These are phyloP conservation scores for Zoanthus gigantus DNA, from an alignment of 92 coral and sea anemone genomes.

Conservation along the genomic window DNA sequence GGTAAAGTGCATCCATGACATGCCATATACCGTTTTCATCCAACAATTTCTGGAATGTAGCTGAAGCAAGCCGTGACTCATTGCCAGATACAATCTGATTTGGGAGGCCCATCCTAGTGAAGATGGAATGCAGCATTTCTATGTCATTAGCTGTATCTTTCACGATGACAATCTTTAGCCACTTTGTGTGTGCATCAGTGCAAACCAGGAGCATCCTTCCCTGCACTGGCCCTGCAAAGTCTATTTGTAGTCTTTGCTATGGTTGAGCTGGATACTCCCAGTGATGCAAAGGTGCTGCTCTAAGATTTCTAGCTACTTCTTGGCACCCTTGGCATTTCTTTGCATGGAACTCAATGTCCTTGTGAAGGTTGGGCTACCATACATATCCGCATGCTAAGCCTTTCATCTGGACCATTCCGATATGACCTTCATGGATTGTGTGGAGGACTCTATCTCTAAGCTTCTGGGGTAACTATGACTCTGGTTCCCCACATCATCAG, in stretches of 20 bases:
- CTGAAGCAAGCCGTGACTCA: no score
- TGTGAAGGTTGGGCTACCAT: neutral
- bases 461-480: constrained; percentile 50
- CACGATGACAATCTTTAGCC: constrained; percentile 21
- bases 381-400: neutral
- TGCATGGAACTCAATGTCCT: neutral
- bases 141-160: constrained; percentile 42
- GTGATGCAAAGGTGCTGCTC: no score
- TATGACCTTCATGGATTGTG: neutral
- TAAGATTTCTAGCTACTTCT: neutral
- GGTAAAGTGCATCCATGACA: neutral
- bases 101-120: constrained; percentile 36
- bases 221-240: no score
- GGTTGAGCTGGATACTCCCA: no score
- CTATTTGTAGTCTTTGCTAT: no score
- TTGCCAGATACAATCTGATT: no score
- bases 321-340: neutral
- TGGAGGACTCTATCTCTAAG: constrained; percentile 30
- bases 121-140: neutral
- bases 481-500: constrained; percentile 24
- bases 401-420: neutral
- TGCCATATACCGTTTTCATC: constrained; percentile 44
- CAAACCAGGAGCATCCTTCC: no score
- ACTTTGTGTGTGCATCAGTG: no score
- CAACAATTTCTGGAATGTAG: no score